A percentile compares a stretch with the other conserved stretches of the same genome.
phyloP scores from a whole-genome alignment of 2,888 invertebrate genomes.

The Hypomecis punctinalis region DNA sequence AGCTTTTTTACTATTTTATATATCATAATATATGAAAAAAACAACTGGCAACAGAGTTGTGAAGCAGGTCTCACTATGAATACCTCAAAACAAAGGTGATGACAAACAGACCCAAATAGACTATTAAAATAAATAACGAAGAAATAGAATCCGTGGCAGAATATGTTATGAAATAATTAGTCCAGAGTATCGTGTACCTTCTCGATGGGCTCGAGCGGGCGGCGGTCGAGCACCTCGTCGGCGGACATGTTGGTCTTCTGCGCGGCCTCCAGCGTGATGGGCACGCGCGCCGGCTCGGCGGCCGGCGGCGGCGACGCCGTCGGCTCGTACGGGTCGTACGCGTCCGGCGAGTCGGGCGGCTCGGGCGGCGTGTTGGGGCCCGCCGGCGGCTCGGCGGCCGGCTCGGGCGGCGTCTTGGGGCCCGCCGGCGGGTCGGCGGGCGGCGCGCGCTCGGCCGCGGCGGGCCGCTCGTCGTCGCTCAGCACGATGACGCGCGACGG shows the following conservation, averaged over 20 bases:
- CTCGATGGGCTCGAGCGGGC: constrained; percentile 85
- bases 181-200: no score
- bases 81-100: no score
- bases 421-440: constrained; percentile 57
- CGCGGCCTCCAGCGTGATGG: constrained; percentile 77
- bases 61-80: no score
- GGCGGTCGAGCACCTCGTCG: constrained; percentile 76
- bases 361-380: constrained; percentile 87
- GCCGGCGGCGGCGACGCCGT: constrained; percentile 84
- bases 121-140: no score
- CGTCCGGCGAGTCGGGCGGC: constrained; percentile 88
- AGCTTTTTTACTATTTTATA: no score
- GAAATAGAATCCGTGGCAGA: no score
- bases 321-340: constrained; percentile 96
- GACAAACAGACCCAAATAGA: no score
- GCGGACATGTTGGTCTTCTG: constrained; percentile 80
- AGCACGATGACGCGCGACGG: constrained; percentile 93
- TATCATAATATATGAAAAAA: no score
- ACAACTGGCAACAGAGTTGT: no score
- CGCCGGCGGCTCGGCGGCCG: constrained; percentile 85
- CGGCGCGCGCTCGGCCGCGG: constrained; percentile 44
- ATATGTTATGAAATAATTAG: no score
- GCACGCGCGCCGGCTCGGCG: constrained; percentile 43
- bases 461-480: constrained; percentile 88
- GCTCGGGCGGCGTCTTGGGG: constrained; percentile 86